Conservation (phyloP, 2,888 invertebrate species). For the Capitulum mitella region DNA sequence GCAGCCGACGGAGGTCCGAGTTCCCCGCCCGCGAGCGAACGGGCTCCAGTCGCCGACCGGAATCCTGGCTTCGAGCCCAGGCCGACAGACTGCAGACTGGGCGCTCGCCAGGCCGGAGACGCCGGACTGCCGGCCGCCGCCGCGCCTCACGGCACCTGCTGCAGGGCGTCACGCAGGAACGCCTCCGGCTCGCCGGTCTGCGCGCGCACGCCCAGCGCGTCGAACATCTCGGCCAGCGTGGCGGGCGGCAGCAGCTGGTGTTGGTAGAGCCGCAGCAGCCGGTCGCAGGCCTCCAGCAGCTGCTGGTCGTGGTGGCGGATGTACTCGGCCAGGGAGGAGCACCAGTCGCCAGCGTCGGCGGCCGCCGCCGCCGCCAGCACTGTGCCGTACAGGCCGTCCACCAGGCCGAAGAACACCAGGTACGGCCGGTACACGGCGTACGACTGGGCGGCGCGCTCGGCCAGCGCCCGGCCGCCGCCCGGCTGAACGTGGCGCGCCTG, state of each 20-base stretch:
- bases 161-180: conserved; percentile 18
- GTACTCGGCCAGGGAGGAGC: conserved; percentile 78
- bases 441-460: conserved; percentile 53
- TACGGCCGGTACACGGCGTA: conserved; percentile 78
- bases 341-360: conserved; percentile 64
- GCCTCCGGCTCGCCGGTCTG: conserved; percentile 1
- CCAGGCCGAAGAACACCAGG: conserved; percentile 73
- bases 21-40: no score
- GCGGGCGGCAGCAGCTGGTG: conserved; percentile 85
- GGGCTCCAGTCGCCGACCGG: no score
- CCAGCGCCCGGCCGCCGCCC: conserved; percentile 48
- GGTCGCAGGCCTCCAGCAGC: conserved; percentile 78
- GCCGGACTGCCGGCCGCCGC: neutral
- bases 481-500: conserved; percentile 64
- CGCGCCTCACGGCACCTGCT: neutral
- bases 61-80: no score
- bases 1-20: no score
- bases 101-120: neutral
- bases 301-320: conserved; percentile 89
- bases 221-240: conserved; percentile 85
- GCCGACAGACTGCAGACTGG: neutral
- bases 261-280: conserved; percentile 68
- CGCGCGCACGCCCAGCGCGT: conserved; percentile 64
- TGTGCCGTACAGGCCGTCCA: conserved; percentile 73
- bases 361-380: conserved; percentile 53